A percentile compares a stretch with the other conserved stretches of the same genome.
These are phyloP conservation scores for Melitaea athalia DNA, from an alignment of 2,888 invertebrate species.

Conservation along the genomic window DNA sequence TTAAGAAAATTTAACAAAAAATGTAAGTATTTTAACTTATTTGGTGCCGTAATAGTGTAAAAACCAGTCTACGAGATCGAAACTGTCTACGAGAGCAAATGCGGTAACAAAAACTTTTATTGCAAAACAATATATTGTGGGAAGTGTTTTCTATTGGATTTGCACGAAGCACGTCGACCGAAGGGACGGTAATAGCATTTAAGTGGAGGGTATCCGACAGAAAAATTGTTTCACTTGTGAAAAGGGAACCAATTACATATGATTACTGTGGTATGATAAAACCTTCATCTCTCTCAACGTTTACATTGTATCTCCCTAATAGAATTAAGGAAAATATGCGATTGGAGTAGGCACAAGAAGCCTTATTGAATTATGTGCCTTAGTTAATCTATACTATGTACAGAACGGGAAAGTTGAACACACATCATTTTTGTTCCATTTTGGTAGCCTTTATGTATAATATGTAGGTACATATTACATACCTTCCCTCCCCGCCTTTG, in stretches of 20 bases:
- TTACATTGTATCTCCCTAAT: not conserved
- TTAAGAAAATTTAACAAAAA: too few relatives aligned
- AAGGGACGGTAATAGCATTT: constrained; percentile 73
- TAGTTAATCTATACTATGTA: too few relatives aligned
- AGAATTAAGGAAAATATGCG: not conserved
- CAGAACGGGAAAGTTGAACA: too few relatives aligned
- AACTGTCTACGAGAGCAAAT: not conserved
- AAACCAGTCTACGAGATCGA: too few relatives aligned
- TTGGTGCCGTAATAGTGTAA: too few relatives aligned
- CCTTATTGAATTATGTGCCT: too few relatives aligned
- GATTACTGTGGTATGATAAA: constrained; percentile 67
- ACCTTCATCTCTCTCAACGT: constrained; percentile 41
- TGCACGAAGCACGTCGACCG: constrained; percentile 48
- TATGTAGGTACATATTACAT: too few relatives aligned
- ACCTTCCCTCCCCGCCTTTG: too few relatives aligned
- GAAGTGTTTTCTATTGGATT: constrained; percentile 73
- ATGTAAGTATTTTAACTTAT: too few relatives aligned
- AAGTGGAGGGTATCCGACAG: constrained; percentile 58
- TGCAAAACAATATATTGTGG: constrained; percentile 53
- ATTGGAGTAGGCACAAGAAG: too few relatives aligned
- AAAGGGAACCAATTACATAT: constrained; percentile 63
- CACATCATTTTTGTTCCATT: too few relatives aligned
- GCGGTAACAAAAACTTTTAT: constrained; percentile 45
- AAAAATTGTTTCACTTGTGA: constrained; percentile 69
- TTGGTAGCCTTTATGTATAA: too few relatives aligned